Conservation (phyloP, 2,113 vertebrate genomes). For the Apodemus sylvaticus region DNA sequence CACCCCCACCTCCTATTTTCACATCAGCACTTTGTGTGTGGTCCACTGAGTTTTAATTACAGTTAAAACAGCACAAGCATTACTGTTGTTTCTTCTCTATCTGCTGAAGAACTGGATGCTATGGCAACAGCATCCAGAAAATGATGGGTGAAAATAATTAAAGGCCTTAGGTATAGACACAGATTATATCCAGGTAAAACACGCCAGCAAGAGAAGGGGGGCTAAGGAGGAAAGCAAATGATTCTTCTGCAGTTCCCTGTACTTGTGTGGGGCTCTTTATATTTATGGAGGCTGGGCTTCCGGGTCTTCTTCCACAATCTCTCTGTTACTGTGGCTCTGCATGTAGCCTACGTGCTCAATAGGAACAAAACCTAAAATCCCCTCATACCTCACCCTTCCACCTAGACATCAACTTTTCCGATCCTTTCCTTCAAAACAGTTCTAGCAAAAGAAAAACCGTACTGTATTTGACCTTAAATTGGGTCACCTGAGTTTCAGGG, state of each 20-base stretch:
- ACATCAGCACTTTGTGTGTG: not conserved
- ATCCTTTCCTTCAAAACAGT: not conserved
- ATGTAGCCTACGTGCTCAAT: not conserved
- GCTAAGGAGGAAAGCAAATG: not conserved
- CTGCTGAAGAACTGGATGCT: constrained; percentile 38
- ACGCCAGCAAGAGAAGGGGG: not conserved
- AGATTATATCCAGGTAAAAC: constrained; percentile 51
- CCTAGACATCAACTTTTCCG: not conserved
- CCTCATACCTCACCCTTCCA: not conserved
- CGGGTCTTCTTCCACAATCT: not conserved
- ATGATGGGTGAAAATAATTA: constrained; percentile 52
- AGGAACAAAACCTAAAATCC: not conserved
- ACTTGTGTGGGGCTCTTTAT: not conserved
- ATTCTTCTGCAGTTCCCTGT: not conserved
- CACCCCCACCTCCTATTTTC: not conserved
- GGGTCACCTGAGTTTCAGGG: constrained; percentile 51
- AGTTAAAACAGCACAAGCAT: not conserved
- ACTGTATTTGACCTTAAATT: constrained; percentile 44
- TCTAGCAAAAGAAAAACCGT: not conserved
- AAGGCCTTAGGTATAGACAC: not conserved
- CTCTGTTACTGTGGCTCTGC: not conserved
- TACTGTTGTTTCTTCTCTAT: constrained; percentile 19
- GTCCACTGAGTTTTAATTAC: not conserved
- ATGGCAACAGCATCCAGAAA: constrained; percentile 52
- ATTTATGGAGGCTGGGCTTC: not conserved